These are phyloP conservation scores for Arvicanthis niloticus DNA, from an alignment of 2,113 vertebrate genomes.

Conservation along the genomic window DNA sequence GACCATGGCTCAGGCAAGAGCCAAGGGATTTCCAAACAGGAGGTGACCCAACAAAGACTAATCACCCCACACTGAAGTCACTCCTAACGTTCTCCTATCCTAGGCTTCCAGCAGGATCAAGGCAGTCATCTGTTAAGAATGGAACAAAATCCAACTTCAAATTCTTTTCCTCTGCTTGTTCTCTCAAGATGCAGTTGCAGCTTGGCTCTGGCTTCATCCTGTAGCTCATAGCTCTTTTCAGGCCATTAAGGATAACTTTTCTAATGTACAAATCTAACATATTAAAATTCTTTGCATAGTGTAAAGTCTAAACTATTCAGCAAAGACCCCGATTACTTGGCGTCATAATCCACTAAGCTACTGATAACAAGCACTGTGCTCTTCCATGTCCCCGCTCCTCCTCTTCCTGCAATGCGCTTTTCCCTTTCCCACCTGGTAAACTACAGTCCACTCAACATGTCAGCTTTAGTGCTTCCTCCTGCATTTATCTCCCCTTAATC, in stretches of 20 bases:
- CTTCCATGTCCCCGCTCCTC: background rate
- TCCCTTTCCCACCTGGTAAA: background rate
- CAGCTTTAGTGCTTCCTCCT: background rate
- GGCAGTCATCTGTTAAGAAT: conserved; percentile 41
- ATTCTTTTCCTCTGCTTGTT: conserved; percentile 40
- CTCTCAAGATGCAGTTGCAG: background rate
- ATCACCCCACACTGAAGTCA: conserved; percentile 62
- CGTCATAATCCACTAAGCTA: background rate
- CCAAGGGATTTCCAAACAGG: conserved; percentile 76
- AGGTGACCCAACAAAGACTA: conserved; percentile 64
- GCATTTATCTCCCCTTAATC: background rate
- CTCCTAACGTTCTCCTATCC: conserved; percentile 30
- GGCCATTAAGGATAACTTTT: conserved; percentile 32
- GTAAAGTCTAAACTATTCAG: conserved; percentile 27
- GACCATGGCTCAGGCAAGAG: conserved; percentile 73
- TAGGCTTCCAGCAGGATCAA: conserved; percentile 50
- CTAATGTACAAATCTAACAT: background rate
- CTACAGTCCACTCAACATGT: conserved; percentile 23
- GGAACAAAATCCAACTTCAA: conserved; percentile 52
- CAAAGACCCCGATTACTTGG: background rate
- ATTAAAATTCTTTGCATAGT: conserved; percentile 39
- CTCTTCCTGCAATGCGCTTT: background rate
- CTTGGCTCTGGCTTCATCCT: background rate
- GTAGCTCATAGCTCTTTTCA: background rate
- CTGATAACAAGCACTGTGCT: background rate